Evolutionary conservation across 2,888 invertebrate species (phyloP), one percentile per base, ranked within the genome.

Genomic region (Papilio elwesi): DNA sequence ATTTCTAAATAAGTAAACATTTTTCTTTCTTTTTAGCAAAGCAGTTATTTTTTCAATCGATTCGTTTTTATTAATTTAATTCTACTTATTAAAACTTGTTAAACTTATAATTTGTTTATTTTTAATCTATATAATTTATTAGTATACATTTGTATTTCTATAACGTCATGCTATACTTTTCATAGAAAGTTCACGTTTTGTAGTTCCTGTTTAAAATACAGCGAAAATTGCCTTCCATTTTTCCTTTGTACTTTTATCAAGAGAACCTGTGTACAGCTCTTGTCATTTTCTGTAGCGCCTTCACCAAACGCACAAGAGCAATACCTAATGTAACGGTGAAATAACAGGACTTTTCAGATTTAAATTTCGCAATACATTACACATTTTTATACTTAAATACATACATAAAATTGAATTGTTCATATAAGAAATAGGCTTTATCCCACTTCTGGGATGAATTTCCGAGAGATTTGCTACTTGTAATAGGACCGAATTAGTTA

Each of bases 281-380:
- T 43, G 59, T n/a, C 38, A 62, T 43, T 62, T 62, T 43, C 59
- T 15, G 43, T 43, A 62, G 59, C 43, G 43, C 43, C 15, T 15
- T 6, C 15, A n/a, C 43, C 5, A 43, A 59, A 43, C 59, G 15
- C 11, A 15, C 10, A 26, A n/a, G 6, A 43, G 6, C 15, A 62
- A 62, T 62, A 43, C 26, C 26, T 26, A 26, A 26, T 26, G 4
- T 26, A 2, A 26, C 26, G 26, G 26, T n/a, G n/a, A n/a, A n/a
- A n/a, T n/a, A n/a, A n/a, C n/a, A n/a, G n/a, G 38, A 59, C 13
- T 9, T 26, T 26, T 2, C 26, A 59, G 59, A 59, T 59, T 38
- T n/a, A 57, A 57, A 38, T 38, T 38, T n/a, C 6, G 13, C 2
- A 36, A 36, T 57, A 12, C 36, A 57, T 13, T 36, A 57, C 12